Conservation (phyloP, 1,140 invertebrate genomes). For the Holotrichia oblita region DNA sequence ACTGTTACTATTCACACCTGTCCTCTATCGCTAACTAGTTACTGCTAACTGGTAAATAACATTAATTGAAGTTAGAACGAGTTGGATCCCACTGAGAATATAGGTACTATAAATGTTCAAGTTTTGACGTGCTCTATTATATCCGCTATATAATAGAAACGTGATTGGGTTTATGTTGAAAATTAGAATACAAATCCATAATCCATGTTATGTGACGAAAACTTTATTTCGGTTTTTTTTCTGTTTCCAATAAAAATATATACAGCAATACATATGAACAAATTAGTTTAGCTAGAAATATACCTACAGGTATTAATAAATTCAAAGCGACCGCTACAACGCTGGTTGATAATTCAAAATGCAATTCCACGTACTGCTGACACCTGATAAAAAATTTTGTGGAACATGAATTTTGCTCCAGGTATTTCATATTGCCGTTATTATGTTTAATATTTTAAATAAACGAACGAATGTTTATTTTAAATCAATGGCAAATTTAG, state of each 20-base stretch:
- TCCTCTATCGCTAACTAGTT: background rate
- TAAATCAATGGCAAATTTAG: background rate
- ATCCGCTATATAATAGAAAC: background rate
- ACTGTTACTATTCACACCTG: background rate
- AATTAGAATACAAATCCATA: background rate
- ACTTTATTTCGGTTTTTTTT: no score
- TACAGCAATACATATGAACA: no score
- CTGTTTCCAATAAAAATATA: no score
- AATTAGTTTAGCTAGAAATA: no score
- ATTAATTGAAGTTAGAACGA: background rate
- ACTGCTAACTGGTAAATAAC: background rate
- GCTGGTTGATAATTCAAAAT: background rate
- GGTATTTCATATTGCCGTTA: background rate
- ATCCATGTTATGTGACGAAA: no score
- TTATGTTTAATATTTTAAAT: constrained; percentile 5
- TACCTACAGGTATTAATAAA: no score
- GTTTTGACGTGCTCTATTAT: background rate
- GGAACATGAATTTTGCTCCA: no score
- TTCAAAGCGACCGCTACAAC: no score
- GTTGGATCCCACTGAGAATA: background rate
- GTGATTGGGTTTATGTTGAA: background rate
- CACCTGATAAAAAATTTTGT: no score
- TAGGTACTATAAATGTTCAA: background rate
- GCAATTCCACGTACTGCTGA: no score
- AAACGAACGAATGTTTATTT: background rate